Conservation (phyloP, 2,113 vertebrate species). For the Cyphomyrus plagiostoma region DNA sequence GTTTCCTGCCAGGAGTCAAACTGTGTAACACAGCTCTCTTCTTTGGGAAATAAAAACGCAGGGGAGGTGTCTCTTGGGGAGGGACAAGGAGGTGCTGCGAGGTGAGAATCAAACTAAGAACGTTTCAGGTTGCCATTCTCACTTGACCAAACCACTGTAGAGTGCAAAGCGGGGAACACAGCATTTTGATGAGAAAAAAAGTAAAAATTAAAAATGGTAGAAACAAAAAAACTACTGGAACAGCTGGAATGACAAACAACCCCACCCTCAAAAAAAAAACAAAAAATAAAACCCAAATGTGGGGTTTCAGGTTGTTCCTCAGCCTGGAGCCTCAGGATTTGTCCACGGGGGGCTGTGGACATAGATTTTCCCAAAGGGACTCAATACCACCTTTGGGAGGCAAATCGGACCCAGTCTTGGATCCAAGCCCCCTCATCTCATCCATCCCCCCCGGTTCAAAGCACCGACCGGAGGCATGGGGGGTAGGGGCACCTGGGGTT, state of each 20-base stretch:
- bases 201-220: background rate
- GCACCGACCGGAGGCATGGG: constrained; percentile 82
- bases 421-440: constrained; percentile 71
- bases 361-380: background rate
- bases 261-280: background rate
- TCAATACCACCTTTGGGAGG: background rate
- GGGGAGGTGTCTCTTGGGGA: background rate
- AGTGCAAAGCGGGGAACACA: background rate
- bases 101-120: background rate
- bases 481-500: constrained; percentile 82
- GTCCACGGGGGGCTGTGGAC: background rate
- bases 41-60: background rate
- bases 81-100: background rate
- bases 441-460: constrained; percentile 82
- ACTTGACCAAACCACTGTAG: background rate
- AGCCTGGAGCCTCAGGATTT: background rate
- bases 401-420: background rate
- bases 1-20: background rate
- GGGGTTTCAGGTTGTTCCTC: background rate
- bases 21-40: background rate
- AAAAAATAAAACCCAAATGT: background rate
- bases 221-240: background rate
- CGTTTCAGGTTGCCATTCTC: background rate
- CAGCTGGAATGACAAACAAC: background rate
- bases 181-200: background rate